Base-by-base conservation (phyloP, 2,797 vertebrate species). In the Alfaro cultratus region DNA sequence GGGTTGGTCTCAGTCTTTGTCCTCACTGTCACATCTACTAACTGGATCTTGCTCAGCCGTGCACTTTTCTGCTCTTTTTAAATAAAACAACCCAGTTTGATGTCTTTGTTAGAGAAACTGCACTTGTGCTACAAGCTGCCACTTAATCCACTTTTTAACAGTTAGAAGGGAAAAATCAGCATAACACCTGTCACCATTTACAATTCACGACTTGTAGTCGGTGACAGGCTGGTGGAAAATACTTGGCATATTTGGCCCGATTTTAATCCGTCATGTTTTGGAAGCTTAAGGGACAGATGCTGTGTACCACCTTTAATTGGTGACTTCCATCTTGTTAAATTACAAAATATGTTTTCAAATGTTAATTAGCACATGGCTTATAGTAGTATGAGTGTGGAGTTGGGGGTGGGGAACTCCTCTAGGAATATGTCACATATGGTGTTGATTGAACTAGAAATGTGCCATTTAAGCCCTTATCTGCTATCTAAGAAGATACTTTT, bases 261-360 rank as follows among this genome's bases (percentile, higher is more conserved):
- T 86, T 88, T 80, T 87, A 90, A 89, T 92, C 79, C 80, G 87
- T 88, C 84, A 74, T 82, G 83, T 88, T 90, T 91, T 88, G 84
- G 86, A 80, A 89, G 91, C 90, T 79, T 83, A 80, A 75, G 85
- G 83, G 82, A 87, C 93, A 95, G 93, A 95, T 95, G 94, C 94
- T 87, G 79, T 80, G 53, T 89, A 85, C 89, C 81, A 75, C 85
- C 77, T 94, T 90, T 93, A 83, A 93, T 91, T 92, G 49, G 85
- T 83, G 85, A 82, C 92, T 85, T 85, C 91, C 88, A 91, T 90
- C 81, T 86, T 43, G 74, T 81, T 85, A 82, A 80, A 89, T 91
- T 89, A 83, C 75, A 60, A 87, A 85, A 89, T 86, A 81, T 90
- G 83, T 87, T 89, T 89, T 89, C 75, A 85, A 83, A 88, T 91